phyloP scores from a whole-genome alignment of 2,797 vertebrate species.

The Rhadinocentrus ornatus region DNA sequence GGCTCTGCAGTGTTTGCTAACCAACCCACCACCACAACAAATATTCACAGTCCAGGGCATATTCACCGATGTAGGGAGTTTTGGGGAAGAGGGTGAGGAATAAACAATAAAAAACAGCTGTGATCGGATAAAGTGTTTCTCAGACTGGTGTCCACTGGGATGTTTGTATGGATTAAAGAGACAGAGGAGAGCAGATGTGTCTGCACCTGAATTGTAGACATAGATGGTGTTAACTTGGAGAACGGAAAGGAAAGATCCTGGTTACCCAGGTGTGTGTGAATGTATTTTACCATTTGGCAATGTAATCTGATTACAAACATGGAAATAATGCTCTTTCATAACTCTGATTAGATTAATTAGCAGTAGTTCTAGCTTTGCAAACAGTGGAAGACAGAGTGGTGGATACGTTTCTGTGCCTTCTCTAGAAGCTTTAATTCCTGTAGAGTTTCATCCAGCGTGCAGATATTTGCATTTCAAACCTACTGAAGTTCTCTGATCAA shows the following conservation, averaged over 20 bases:
- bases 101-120: slow-evolving; percentile 29
- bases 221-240: slow-evolving; percentile 18
- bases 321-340: not conserved
- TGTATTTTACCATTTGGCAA: not conserved
- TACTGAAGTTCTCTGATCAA: not conserved
- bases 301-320: not conserved
- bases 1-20: slow-evolving; percentile 61
- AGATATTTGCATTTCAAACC: not conserved
- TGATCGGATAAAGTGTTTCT: slow-evolving; percentile 54
- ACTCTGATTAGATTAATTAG: not conserved
- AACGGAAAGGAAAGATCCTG: not conserved
- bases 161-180: slow-evolving; percentile 41
- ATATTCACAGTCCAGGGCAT: slow-evolving; percentile 17
- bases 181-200: not conserved
- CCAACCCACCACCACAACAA: slow-evolving; percentile 16
- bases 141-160: slow-evolving; percentile 40
- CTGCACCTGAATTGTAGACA: slow-evolving; percentile 33
- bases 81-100: slow-evolving; percentile 52
- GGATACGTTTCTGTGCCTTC: not conserved
- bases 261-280: not conserved
- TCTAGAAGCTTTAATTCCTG: not conserved
- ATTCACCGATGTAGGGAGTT: slow-evolving; percentile 47
- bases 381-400: not conserved
- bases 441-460: not conserved
- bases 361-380: not conserved